Base-by-base conservation (phyloP, 2,888 invertebrate genomes). In the Drosophila leonis region DNA sequence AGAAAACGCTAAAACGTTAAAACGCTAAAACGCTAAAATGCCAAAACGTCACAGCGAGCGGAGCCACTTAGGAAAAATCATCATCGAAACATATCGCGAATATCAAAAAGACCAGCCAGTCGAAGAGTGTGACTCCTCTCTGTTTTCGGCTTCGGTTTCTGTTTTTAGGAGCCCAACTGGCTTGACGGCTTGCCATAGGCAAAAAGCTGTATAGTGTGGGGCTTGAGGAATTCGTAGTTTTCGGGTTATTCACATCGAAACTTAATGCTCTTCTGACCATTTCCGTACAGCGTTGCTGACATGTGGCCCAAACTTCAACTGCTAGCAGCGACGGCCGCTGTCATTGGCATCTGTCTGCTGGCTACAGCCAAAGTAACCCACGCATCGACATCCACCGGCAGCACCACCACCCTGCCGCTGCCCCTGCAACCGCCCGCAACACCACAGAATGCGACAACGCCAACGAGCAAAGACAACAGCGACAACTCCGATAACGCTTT, bases 271-370 rank as follows among this genome's bases (percentile, higher is more conserved):
- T 73, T 62, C 63, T 72, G 62, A 42, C 48, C 48, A 72, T 85
- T 80, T 78, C 64, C 78, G 72, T 62, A 64, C 55, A 62, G 65
- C 73, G 75, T 78, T 72, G 65, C 75, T 81, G 85, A 83, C 76
- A 92, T 92, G 92, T 83, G 91, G 82, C 83, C 83, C 68, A 88
- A 88, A 79, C 73, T 79, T 75, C 78, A 79, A 80, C 66, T 82
- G 80, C 78, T 82, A 80, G 72, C 77, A 73, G 81, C 72, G 57
- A 65, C 71, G 35, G 71, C 52, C 44, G 59, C 88, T 78, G 80
- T 92, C 82, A 75, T 91, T 79, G 79, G 90, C 76, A 74, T 89
- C 79, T 88, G 82, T 66, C 75, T 89, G 71, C 70, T 87, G 72
- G 81, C 80, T 80, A 80, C 68, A 63, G 72, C 65, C 44, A 49